Base-by-base conservation (phyloP, 2,113 vertebrate genomes). In the Siphamia tubifer region DNA sequence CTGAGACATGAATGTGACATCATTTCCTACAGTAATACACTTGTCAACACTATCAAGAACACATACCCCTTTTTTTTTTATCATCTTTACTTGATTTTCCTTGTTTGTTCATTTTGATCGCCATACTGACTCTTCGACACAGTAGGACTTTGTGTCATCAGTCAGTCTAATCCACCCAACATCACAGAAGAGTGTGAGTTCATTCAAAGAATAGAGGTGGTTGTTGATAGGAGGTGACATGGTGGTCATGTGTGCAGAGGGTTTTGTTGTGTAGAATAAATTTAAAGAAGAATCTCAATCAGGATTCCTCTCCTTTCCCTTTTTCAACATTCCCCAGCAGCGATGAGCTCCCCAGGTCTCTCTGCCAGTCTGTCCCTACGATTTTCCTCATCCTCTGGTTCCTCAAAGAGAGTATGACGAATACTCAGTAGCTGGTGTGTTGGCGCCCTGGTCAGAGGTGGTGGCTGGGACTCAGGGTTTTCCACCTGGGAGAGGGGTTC, bases 301-400 rank as follows among this genome's bases (percentile, higher is more conserved):
- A 8, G 25, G 2, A 1, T 27, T 55, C 21, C 21, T 27, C 44
- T 34, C 27, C 25, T 12, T 63, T 15, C 44, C 30, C 23, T 48
- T 23, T 62, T 77, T 92, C 68, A 94, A 78, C 92, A 93, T 77
- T 94, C 90, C 51, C 90, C 92, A 16, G 93, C 93, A 11, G 89
- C 74, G 8, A 94, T 93, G 43, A 94, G 89, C 71, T 94, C 92
- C 21, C 85, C 91, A 0, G 90, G 72, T 74, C 91, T 84, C 77
- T 85, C 83, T 17, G 88, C 81, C 32, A 94, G 84, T 55, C 89
- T 82, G 74, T 84, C 82, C 44, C 84, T 75, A 9, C 82, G 66
- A 44, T 74, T 68, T 48, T 84, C 85, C 27, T 90, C 87, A 13
- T 89, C 90, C 42, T 89, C 89, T 13, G 93, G 90, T 38, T 90